Conservation (phyloP, 2,888 invertebrate species). For the Hirtodrosophila cameraria region DNA sequence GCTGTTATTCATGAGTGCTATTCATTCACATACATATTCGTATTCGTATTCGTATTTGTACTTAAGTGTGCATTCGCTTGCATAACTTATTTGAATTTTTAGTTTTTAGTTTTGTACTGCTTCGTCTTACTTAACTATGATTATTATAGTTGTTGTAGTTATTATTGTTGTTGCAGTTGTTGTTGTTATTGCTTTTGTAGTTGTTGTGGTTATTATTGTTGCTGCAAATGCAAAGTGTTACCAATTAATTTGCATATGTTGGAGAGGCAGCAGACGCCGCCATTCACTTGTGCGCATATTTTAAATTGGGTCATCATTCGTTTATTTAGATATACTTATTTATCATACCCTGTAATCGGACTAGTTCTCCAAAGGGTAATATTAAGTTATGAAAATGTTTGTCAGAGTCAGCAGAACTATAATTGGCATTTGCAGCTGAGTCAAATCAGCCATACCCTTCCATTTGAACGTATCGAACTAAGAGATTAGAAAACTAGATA, state of each 20-base stretch:
- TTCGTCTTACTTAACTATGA: constrained; percentile 54
- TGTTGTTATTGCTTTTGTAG: constrained; percentile 29
- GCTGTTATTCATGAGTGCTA: constrained; percentile 39
- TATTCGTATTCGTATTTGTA: constrained; percentile 36
- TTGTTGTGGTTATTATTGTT: constrained; percentile 11
- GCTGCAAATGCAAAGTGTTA: constrained; percentile 65
- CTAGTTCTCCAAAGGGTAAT: too few species aligned
- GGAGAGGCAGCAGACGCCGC: constrained; percentile 44
- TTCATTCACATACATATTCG: constrained; percentile 42
- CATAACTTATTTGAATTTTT: constrained; percentile 43
- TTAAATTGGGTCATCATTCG: constrained; percentile 62
- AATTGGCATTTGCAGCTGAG: too few species aligned
- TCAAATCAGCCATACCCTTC: too few species aligned
- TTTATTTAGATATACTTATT: constrained; percentile 23
- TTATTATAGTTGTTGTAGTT: constrained; percentile 17
- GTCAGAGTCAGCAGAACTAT: too few species aligned
- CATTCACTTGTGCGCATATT: constrained; percentile 64
- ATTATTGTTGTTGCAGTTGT: constrained; percentile 22
- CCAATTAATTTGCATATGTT: constrained; percentile 77
- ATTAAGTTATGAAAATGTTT: too few species aligned
- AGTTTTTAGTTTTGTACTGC: constrained; percentile 45
- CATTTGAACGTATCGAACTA: too few species aligned
- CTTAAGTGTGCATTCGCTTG: constrained; percentile 40
- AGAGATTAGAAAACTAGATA: too few species aligned
- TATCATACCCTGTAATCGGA: constrained; percentile 29